These are phyloP conservation scores for Drosophila bunnanda DNA, from an alignment of 2,888 invertebrate species.

Conservation along the genomic window DNA sequence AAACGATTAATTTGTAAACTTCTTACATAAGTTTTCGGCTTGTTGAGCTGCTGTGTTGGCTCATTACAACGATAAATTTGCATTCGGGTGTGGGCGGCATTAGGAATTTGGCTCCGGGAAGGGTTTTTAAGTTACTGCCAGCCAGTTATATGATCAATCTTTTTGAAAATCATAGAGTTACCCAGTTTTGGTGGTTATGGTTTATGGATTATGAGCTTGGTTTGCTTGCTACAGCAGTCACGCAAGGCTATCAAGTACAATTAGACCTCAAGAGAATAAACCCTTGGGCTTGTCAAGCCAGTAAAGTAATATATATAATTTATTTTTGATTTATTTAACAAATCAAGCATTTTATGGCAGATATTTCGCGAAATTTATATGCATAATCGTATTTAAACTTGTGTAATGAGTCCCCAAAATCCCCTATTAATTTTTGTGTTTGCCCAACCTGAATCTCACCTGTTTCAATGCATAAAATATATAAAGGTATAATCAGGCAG, in stretches of 20 bases:
- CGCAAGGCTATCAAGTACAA: constrained; percentile 1
- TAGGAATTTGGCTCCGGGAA: constrained; percentile 28
- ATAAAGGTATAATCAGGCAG: neutral
- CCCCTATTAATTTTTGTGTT: neutral
- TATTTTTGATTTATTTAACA: neutral
- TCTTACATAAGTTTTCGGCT: constrained; percentile 32
- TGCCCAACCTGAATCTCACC: neutral
- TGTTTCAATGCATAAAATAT: neutral
- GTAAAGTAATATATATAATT: neutral
- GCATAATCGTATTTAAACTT: neutral
- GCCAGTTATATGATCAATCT: constrained; percentile 29
- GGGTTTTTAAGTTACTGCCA: constrained; percentile 10
- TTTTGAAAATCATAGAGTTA: constrained; percentile 4
- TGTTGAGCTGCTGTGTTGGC: constrained; percentile 29
- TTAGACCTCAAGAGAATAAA: neutral
- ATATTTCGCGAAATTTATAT: neutral
- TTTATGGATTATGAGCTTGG: neutral
- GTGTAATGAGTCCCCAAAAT: neutral
- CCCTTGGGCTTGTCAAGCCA: neutral
- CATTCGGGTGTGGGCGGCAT: constrained; percentile 26
- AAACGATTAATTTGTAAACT: constrained; percentile 30
- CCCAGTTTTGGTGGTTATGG: neutral
- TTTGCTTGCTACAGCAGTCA: neutral
- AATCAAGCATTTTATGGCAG: neutral
- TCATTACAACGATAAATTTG: constrained; percentile 25